phyloP scores from a whole-genome alignment of 35 echinoderm and acorn worm species.

The Amphiura filiformis region DNA sequence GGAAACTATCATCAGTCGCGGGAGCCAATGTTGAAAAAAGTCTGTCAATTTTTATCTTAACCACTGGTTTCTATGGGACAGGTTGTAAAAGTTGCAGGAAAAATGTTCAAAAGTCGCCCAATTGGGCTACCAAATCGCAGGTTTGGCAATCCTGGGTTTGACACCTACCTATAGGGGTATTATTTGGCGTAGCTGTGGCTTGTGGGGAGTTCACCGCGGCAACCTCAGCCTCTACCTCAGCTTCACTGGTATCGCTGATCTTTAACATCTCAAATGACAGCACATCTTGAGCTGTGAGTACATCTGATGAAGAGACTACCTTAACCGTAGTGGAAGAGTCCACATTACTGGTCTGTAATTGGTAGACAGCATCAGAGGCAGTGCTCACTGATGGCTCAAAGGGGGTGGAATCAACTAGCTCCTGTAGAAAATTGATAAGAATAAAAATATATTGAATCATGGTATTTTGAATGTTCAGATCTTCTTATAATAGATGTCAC shows the following conservation, averaged over 20 bases:
- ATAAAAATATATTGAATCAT: neutral
- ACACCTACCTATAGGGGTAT: slow-evolving; percentile 90
- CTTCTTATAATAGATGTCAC: no score
- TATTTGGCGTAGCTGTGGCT: slow-evolving; percentile 80
- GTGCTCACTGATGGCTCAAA: slow-evolving; percentile 31
- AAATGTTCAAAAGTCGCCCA: no score
- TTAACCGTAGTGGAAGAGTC: slow-evolving; percentile 43
- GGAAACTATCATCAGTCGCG: no score
- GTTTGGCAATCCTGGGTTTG: no score
- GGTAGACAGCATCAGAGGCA: slow-evolving; percentile 56
- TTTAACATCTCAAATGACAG: slow-evolving; percentile 93
- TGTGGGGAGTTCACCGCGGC: slow-evolving; percentile 20
- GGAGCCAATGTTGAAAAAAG: no score
- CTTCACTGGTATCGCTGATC: slow-evolving; percentile 50
- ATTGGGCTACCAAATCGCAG: no score
- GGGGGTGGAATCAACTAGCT: neutral
- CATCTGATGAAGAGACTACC: slow-evolving; percentile 67
- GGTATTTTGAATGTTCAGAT: no score
- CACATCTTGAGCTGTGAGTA: slow-evolving; percentile 87
- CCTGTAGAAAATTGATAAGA: slow-evolving; percentile 26
- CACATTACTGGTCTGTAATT: slow-evolving; percentile 64
- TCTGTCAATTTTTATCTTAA: no score
- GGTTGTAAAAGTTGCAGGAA: no score
- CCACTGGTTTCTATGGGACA: no score
- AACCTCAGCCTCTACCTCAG: slow-evolving; percentile 43